Evolutionary conservation across 1,140 invertebrate species (phyloP).

Genomic region (Centruroides sculpturatus): DNA sequence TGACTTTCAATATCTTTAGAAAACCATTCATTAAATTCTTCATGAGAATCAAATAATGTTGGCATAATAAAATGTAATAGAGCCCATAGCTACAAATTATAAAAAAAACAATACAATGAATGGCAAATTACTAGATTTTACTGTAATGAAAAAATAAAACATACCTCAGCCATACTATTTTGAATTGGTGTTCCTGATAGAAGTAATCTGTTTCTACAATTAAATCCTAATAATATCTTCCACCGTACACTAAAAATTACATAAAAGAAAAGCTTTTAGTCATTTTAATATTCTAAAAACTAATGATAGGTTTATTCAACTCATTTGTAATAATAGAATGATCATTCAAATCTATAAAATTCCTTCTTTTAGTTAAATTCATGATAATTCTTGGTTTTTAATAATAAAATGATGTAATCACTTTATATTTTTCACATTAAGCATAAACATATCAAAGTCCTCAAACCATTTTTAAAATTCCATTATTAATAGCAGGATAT

Average conservation of each 20-base stretch:
- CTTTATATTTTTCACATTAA: no score
- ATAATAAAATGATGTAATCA: no score
- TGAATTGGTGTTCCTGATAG: constrained; percentile 96
- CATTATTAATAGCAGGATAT: no score
- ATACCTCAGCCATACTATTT: constrained; percentile 80
- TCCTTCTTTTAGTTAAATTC: no score
- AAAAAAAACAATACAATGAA: background rate
- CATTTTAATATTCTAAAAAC: background rate
- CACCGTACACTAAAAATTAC: constrained; percentile 63
- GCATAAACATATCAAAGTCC: no score
- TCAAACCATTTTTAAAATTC: no score
- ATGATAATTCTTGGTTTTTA: no score
- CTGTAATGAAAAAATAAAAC: background rate
- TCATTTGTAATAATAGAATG: no score
- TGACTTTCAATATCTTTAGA: constrained; percentile 95
- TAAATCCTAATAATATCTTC: constrained; percentile 90
- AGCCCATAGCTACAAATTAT: constrained; percentile 66
- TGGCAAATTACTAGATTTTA: background rate
- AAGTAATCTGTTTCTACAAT: constrained; percentile 78
- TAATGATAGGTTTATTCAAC: no score
- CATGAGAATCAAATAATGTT: constrained; percentile 91
- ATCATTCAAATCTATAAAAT: no score
- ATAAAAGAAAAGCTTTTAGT: constrained; percentile 1
- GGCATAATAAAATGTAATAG: constrained; percentile 99
- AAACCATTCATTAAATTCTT: constrained; percentile 99